These are phyloP conservation scores for Xiphydria camelus DNA, from an alignment of 2,888 invertebrate genomes.

Conservation along the genomic window DNA sequence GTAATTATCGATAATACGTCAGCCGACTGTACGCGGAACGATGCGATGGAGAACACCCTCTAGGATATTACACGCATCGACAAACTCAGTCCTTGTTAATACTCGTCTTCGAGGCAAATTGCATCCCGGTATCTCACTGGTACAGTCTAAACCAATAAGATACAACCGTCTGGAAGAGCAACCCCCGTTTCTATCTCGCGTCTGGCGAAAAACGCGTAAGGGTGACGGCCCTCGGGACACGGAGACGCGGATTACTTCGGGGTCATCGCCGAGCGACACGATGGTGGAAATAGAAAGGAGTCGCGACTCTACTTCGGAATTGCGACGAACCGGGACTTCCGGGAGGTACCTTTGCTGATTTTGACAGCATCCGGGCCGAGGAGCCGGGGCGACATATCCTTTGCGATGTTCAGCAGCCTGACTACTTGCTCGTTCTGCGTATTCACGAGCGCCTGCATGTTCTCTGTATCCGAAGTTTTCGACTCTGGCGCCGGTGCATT, in stretches of 20 bases:
- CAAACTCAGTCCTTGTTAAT: neutral
- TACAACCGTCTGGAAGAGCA: no score
- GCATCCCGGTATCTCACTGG: conserved; percentile 2
- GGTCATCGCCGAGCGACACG: no score
- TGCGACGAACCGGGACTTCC: no score
- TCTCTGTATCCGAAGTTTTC: conserved; percentile 60
- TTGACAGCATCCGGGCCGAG: conserved; percentile 67
- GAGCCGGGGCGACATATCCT: conserved; percentile 64
- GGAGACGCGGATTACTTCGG: no score
- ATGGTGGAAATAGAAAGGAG: no score
- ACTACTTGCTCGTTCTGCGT: conserved; percentile 71
- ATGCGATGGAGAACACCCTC: neutral
- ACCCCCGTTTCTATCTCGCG: no score
- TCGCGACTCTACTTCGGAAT: no score
- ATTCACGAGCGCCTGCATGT: conserved; percentile 68
- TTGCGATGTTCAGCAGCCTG: conserved; percentile 64
- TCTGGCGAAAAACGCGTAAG: no score
- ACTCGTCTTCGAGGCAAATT: conserved; percentile 1
- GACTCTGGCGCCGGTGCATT: conserved; percentile 56
- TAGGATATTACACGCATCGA: conserved; percentile 1
- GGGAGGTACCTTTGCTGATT: conserved; percentile 62
- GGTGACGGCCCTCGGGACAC: no score
- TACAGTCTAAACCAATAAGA: neutral
- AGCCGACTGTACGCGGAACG: conserved; percentile 3
- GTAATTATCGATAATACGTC: no score